A percentile compares a stretch with the other conserved stretches of the same genome.
Evolutionary conservation across 1,140 invertebrate species (phyloP).

Genomic region (Ceratina japonica): DNA sequence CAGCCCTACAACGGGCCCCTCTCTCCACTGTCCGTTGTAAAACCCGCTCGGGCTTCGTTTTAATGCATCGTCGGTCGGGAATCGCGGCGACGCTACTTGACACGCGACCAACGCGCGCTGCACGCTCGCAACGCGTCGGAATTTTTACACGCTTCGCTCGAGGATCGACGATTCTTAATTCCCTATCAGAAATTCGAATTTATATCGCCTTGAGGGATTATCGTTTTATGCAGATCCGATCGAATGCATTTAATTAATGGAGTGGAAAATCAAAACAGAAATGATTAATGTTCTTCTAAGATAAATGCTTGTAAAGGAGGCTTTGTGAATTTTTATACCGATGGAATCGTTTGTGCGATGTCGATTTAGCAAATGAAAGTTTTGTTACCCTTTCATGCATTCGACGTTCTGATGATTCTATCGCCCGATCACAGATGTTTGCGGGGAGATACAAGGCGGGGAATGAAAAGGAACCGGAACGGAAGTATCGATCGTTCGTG

Average conservation of each 20-base stretch:
- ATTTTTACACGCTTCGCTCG: too few species aligned
- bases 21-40: slow-evolving; percentile 38
- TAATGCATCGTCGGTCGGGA: not conserved
- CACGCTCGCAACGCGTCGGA: not conserved
- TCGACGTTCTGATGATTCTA: too few species aligned
- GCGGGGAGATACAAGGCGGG: too few species aligned
- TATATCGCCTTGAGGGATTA: too few species aligned
- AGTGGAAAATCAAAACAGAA: too few species aligned
- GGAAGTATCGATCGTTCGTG: slow-evolving; percentile 24
- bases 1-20: slow-evolving; percentile 46
- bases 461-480: not conserved
- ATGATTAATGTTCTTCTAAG: too few species aligned
- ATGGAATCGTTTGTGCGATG: not conserved
- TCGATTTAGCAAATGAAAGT: not conserved
- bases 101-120: not conserved
- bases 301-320: too few species aligned
- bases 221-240: too few species aligned
- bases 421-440: too few species aligned
- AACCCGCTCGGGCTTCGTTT: slow-evolving; percentile 8
- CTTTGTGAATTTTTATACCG: not conserved
- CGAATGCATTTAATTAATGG: too few species aligned
- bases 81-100: not conserved
- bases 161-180: too few species aligned
- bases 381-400: not conserved
- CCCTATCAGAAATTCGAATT: too few species aligned